Evolutionary conservation across 2,888 invertebrate species (phyloP).

Genomic region (Gymnocheta viridis): DNA sequence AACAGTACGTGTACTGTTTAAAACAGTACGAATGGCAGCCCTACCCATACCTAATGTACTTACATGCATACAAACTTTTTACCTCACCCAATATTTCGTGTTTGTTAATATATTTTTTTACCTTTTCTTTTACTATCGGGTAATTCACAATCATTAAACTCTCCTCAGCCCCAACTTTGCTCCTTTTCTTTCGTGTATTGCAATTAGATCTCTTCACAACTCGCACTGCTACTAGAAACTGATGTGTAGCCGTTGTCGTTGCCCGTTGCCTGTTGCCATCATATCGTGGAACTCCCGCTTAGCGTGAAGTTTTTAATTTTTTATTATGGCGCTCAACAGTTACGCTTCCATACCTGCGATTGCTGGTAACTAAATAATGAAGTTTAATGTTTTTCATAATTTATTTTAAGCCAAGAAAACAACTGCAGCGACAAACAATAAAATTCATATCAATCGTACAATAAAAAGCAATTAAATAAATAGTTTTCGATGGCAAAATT

Average conservation of each 20-base stretch:
- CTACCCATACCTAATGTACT: too few species aligned
- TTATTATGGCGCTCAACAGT: conserved; percentile 73
- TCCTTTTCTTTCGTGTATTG: background rate
- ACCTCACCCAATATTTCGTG: background rate
- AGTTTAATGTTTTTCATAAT: conserved; percentile 38
- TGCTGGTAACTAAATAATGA: conserved; percentile 60
- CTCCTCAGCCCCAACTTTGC: background rate
- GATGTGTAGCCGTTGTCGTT: background rate
- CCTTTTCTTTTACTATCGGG: conserved; percentile 16
- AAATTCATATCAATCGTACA: conserved; percentile 19
- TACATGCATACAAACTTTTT: background rate
- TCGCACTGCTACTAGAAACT: background rate
- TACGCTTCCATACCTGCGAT: conserved; percentile 68
- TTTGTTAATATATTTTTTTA: conserved; percentile 23
- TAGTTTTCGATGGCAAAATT: conserved; percentile 17
- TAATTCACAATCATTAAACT: conserved; percentile 29
- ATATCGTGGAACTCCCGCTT: conserved; percentile 73
- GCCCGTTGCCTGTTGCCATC: conserved; percentile 42
- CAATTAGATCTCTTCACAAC: background rate
- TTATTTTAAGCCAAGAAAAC: conserved; percentile 9
- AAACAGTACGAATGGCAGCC: too few species aligned
- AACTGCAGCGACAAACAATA: conserved; percentile 1
- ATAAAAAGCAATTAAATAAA: conserved; percentile 60
- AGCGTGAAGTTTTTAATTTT: conserved; percentile 80
- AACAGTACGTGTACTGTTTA: too few species aligned